Evolutionary conservation across 2,113 vertebrate species (phyloP), one percentile per base, ranked within the genome.

Genomic region (Saccopteryx bilineata): DNA sequence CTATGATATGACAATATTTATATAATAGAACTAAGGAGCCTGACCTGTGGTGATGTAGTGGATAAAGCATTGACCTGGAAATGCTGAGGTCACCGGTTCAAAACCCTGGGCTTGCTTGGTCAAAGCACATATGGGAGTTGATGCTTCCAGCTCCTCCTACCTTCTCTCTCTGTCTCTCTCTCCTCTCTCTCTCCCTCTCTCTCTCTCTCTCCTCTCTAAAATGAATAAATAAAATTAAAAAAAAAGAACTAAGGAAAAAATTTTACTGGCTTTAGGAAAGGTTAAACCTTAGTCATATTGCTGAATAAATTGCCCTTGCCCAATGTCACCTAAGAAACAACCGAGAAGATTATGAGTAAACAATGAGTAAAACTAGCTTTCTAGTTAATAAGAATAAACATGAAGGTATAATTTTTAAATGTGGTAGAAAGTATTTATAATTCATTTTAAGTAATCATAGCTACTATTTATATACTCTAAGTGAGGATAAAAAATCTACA

Each of bases 371-470:
- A 69, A 83, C 12, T 86, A 48, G 48, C 31, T 75, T 81, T 85
- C 68, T 19, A 19, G 26, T 86, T 72, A 26, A 68, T 82, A 76
- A 65, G 54, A 79, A 63, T 7, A 76, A 48, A 26, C 28, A 26
- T 50, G 69, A 63, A 76, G 69, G 15, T 33, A 26, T 78, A 50
- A 31, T 79, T 78, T 75, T 71, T 93, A 71, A 69, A 85, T 58
- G 82, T 71, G 33, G 21, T 69, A 17, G 61, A 91, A 39, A 87
- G 24, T 86, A 86, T 54, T 82, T 61, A 28, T 24, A 52, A 71
- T 81, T 88, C 24, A 46, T 48, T 74, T 83, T 84, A 79, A 90
- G n/a, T 74, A 21, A 84, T 90, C 58, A 82, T 19, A 90, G 46
- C 28, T 69, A 56, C 28, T 33, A 52, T 13, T 54, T 71, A 28